A percentile compares a stretch with the other conserved stretches of the same genome.
Evolutionary conservation across 2,797 vertebrate species (phyloP).

Genomic region (Bryconaethiops microstoma): DNA sequence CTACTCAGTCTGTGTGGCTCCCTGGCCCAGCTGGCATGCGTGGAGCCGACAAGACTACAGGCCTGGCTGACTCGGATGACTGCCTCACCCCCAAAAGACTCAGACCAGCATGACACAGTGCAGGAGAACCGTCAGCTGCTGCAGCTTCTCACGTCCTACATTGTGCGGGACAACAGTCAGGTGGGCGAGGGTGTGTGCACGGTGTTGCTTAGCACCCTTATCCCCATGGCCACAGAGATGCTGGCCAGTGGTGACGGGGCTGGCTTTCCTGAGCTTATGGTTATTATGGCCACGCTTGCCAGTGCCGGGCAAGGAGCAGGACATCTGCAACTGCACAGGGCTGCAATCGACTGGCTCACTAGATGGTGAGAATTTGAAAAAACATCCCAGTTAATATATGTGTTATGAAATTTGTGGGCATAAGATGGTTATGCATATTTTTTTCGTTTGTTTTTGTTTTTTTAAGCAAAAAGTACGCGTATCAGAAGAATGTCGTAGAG

Average conservation of each 20-base stretch:
- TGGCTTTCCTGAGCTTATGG: conserved; percentile 97
- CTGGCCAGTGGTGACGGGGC: conserved; percentile 92
- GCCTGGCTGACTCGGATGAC: conserved; percentile 98
- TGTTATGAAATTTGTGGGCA: background rate
- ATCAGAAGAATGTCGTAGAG: conserved; percentile 97
- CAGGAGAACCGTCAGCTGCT: conserved; percentile 97
- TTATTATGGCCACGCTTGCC: conserved; percentile 96
- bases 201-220: conserved; percentile 92
- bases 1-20: conserved; percentile 92
- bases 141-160: conserved; percentile 93
- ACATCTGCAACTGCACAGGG: conserved; percentile 94
- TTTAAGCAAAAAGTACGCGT: conserved; percentile 95
- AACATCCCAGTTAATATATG: background rate
- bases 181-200: conserved; percentile 98
- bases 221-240: conserved; percentile 99
- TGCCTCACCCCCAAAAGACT: conserved; percentile 90
- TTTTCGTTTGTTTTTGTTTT: background rate
- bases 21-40: conserved; percentile 93
- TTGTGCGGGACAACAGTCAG: conserved; percentile 98
- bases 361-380: conserved; percentile 87
- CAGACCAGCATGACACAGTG: conserved; percentile 91
- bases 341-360: conserved; percentile 93
- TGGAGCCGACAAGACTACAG: conserved; percentile 89
- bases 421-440: background rate
- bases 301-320: conserved; percentile 96